A percentile compares a stretch with the other conserved stretches of the same genome.
Evolutionary conservation across 1,140 invertebrate genomes (phyloP).

Genomic region (Eulimnadia texana): DNA sequence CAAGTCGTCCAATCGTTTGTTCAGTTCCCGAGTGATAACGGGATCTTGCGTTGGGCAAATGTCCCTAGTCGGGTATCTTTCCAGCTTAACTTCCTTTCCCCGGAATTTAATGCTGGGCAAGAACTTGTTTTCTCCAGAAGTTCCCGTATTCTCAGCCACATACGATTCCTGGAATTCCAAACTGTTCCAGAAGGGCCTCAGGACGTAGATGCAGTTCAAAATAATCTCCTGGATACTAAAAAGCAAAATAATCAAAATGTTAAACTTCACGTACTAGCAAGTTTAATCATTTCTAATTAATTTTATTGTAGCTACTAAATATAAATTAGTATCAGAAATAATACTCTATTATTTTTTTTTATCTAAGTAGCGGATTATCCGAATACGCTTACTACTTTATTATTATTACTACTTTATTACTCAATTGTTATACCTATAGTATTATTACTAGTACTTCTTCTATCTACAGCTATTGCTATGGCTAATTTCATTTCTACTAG

Average conservation of each 20-base stretch:
- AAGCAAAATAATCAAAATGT: background rate
- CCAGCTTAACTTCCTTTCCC: conserved; percentile 35
- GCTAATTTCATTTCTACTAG: too few species aligned
- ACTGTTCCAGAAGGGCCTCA: conserved; percentile 68
- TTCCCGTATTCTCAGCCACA: background rate
- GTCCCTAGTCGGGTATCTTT: conserved; percentile 47
- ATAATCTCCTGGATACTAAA: conserved; percentile 55
- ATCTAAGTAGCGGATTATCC: too few species aligned
- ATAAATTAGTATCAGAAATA: too few species aligned
- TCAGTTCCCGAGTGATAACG: conserved; percentile 29
- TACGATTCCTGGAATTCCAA: conserved; percentile 46
- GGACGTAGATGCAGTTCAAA: conserved; percentile 61
- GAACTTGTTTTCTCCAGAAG: background rate
- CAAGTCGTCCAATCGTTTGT: conserved; percentile 39
- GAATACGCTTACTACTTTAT: too few species aligned
- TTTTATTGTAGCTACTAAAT: too few species aligned
- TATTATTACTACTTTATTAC: too few species aligned
- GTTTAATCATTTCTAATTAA: too few species aligned
- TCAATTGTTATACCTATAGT: too few species aligned
- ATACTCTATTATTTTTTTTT: too few species aligned
- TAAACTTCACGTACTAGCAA: too few species aligned
- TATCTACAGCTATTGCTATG: too few species aligned
- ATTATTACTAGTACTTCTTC: too few species aligned
- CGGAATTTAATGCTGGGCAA: conserved; percentile 27
- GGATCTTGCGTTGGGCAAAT: conserved; percentile 48